Evolutionary conservation across 2,113 vertebrate genomes (phyloP).

Genomic region (Pomatorhinus ruficollis): DNA sequence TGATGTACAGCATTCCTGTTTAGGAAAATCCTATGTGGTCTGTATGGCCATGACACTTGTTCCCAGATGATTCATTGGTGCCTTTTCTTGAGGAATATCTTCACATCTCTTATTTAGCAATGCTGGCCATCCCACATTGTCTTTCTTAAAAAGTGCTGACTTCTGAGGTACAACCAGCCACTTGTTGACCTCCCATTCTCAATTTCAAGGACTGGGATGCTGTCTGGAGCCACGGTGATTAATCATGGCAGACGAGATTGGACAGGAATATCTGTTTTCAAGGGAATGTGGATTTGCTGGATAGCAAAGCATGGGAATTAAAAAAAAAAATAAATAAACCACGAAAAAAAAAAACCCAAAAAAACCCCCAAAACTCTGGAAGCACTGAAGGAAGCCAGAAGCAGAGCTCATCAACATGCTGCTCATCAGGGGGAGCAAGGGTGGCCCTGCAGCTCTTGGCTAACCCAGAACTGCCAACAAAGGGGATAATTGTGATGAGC

Average conservation of each 20-base stretch:
- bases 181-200: background rate
- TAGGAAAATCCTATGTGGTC: background rate
- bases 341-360: too few species aligned
- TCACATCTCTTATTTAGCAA: background rate
- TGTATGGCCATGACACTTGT: background rate
- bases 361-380: too few species aligned
- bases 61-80: background rate
- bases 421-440: background rate
- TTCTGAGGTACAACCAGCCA: background rate
- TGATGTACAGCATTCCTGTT: background rate
- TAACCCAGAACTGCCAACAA: background rate
- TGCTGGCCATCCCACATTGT: background rate
- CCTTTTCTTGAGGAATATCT: background rate
- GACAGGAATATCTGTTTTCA: background rate
- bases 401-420: slow-evolving; percentile 5
- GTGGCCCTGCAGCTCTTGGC: background rate
- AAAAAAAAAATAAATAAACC: too few species aligned
- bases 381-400: background rate
- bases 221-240: background rate
- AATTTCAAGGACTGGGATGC: background rate
- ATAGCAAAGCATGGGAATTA: fast-evolving
- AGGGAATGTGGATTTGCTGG: background rate
- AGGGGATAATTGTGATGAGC: background rate
- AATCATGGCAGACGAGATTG: background rate
- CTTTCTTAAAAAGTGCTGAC: background rate